Conservation (phyloP, 2,797 vertebrate species). For the Pyrrhura leucotis region DNA sequence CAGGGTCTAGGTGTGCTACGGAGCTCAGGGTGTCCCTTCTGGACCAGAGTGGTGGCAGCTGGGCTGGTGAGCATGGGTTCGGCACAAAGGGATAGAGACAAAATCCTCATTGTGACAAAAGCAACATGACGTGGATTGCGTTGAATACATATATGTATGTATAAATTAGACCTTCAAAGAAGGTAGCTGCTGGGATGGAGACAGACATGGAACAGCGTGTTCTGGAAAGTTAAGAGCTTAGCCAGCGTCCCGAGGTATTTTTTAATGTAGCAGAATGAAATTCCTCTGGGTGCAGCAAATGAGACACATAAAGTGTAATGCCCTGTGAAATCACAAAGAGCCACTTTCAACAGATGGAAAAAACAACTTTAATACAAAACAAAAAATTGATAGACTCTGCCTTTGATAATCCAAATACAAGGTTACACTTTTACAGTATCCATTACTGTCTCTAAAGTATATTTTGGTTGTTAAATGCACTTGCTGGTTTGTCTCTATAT, state of each 20-base stretch:
- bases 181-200: neutral
- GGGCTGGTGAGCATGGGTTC: neutral
- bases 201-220: neutral
- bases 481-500: slow-evolving; percentile 14
- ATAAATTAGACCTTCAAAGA: neutral
- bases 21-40: neutral
- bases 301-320: slow-evolving; percentile 85
- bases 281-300: slow-evolving; percentile 82
- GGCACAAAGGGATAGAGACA: neutral
- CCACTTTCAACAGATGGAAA: slow-evolving; percentile 48
- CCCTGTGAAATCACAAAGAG: slow-evolving; percentile 83
- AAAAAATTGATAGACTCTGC: slow-evolving; percentile 51
- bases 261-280: slow-evolving; percentile 82
- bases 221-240: slow-evolving; percentile 78
- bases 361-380: slow-evolving; percentile 56
- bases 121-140: neutral
- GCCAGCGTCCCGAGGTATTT: slow-evolving; percentile 67
- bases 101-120: neutral
- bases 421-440: neutral
- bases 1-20: neutral
- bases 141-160: neutral
- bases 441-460: slow-evolving; percentile 5
- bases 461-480: slow-evolving; percentile 29
- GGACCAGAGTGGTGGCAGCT: neutral
- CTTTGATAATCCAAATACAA: slow-evolving; percentile 25